Percentiles rank a stretch among this genome's conserved stretches.
These are phyloP conservation scores for Gallinago paraguaiae DNA, from an alignment of 2,113 vertebrate species.

Conservation along the genomic window DNA sequence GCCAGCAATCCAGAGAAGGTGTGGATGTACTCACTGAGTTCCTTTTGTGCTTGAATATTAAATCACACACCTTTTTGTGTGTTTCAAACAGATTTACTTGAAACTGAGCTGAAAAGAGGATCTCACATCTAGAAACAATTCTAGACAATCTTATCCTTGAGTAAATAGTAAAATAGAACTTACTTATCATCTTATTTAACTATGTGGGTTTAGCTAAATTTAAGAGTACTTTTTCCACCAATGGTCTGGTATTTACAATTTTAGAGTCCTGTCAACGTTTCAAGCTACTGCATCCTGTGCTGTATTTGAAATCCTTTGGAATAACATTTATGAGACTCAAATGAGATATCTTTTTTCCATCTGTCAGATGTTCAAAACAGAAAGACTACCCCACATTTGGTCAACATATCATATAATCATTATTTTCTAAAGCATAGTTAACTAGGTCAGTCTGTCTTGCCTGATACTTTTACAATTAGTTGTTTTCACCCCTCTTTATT, in stretches of 20 bases:
- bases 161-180: background rate
- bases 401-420: background rate
- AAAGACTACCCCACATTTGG: background rate
- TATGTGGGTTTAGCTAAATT: background rate
- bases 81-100: background rate
- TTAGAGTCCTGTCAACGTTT: background rate
- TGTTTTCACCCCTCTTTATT: background rate
- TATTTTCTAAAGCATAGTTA: conserved; percentile 6
- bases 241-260: background rate
- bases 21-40: background rate
- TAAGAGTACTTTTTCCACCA: background rate
- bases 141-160: background rate
- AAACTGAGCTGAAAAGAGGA: background rate
- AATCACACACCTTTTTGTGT: background rate
- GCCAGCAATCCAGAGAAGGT: background rate
- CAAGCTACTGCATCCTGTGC: background rate
- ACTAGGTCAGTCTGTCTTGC: background rate
- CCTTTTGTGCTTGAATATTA: background rate
- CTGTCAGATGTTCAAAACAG: background rate
- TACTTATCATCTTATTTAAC: background rate
- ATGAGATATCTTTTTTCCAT: conserved; percentile 40
- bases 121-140: background rate
- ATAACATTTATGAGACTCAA: conserved; percentile 29
- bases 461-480: background rate
- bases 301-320: conserved; percentile 40